phyloP scores from a whole-genome alignment of 2,888 invertebrate species.

The Amphipoea oculea region DNA sequence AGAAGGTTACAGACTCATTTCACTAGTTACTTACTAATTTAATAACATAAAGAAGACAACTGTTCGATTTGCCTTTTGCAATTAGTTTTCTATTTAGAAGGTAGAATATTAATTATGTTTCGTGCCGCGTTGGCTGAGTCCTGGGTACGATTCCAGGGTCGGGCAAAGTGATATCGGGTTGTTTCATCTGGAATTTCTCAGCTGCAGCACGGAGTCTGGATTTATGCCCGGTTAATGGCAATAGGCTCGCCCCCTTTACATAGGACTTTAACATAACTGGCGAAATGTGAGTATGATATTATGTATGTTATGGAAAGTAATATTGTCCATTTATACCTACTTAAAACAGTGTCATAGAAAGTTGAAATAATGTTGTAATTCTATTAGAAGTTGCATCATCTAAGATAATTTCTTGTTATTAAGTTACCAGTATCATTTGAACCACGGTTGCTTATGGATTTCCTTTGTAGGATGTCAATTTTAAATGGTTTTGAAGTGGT shows the following conservation, averaged over 20 bases:
- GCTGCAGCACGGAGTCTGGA: background rate
- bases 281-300: background rate
- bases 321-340: background rate
- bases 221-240: background rate
- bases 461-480: background rate
- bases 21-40: too few relatives aligned
- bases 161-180: background rate
- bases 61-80: too few relatives aligned
- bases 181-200: background rate
- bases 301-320: background rate
- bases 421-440: background rate
- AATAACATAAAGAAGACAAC: too few relatives aligned
- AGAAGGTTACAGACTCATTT: too few relatives aligned
- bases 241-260: background rate
- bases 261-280: background rate
- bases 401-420: conserved; percentile 32
- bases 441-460: background rate
- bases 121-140: background rate
- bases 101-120: background rate
- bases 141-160: background rate
- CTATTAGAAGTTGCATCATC: conserved; percentile 39
- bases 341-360: conserved; percentile 18
- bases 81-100: background rate
- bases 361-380: conserved; percentile 36
- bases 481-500: conserved; percentile 6